A percentile compares a stretch with the other conserved stretches of the same genome.
Conservation (phyloP, 2,797 vertebrate genomes). For the Peromyscus melanophrys region DNA sequence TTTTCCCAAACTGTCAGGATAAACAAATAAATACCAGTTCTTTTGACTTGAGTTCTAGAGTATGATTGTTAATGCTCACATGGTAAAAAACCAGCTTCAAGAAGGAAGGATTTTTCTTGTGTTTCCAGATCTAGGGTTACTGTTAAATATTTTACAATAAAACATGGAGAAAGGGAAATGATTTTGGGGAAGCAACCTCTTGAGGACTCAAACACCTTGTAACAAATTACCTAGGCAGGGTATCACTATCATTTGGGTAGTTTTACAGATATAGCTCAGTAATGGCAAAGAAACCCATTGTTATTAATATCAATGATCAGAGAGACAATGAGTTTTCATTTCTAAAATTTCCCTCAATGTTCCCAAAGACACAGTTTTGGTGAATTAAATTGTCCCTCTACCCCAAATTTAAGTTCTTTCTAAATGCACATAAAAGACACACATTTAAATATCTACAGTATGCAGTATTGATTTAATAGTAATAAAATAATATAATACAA, state of each 20-base stretch:
- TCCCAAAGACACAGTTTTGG: neutral
- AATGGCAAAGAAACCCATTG: neutral
- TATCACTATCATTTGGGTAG: neutral
- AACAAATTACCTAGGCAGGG: neutral
- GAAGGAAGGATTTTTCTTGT: neutral
- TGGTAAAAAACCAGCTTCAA: neutral
- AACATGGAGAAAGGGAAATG: slow-evolving; percentile 25
- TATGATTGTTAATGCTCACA: slow-evolving; percentile 1
- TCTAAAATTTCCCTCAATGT: neutral
- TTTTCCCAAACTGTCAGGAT: slow-evolving; percentile 22
- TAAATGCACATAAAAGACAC: neutral
- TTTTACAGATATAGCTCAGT: slow-evolving; percentile 43
- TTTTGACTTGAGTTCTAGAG: neutral
- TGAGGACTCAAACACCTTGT: neutral
- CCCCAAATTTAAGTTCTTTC: slow-evolving; percentile 7
- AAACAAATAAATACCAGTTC: slow-evolving; percentile 6
- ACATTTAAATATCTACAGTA: slow-evolving; percentile 3
- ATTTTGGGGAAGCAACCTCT: neutral
- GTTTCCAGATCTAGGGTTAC: slow-evolving; percentile 15
- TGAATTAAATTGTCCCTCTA: neutral
- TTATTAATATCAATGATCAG: slow-evolving; percentile 34
- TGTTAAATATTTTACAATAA: slow-evolving; percentile 35
- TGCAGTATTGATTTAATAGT: neutral
- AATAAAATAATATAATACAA: neutral
- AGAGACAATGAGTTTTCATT: slow-evolving; percentile 49